A percentile compares a stretch with the other conserved stretches of the same genome.
Conservation (phyloP, 2,888 invertebrate genomes). For the Brachyptera risi region DNA sequence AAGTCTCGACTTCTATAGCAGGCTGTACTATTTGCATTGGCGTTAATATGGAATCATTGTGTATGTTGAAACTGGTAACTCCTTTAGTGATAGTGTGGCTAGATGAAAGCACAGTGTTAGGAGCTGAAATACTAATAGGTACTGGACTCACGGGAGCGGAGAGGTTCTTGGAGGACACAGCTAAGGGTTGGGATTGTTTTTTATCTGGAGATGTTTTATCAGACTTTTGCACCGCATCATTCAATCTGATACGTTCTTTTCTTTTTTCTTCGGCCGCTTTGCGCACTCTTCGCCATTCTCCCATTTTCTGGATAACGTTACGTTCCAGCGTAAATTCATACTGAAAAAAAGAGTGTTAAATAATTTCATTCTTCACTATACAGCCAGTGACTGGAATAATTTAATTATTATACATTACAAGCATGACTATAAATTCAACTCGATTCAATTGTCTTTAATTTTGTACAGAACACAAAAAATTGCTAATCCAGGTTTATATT, state of each 20-base stretch:
- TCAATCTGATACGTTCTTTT: conserved; percentile 53
- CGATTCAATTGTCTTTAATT: too few relatives aligned
- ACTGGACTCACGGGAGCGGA: conserved; percentile 26
- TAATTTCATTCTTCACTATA: not conserved
- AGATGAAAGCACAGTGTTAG: conserved; percentile 6
- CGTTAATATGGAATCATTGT: conserved; percentile 29
- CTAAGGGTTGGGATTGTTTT: not conserved
- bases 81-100: not conserved
- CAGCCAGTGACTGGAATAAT: not conserved
- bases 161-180: not conserved
- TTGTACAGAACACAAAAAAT: too few relatives aligned
- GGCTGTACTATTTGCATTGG: conserved; percentile 30
- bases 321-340: conserved; percentile 73
- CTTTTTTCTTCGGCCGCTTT: conserved; percentile 58
- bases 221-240: conserved; percentile 40
- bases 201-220: not conserved
- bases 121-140: conserved; percentile 1
- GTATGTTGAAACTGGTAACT: conserved; percentile 11
- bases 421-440: too few relatives aligned
- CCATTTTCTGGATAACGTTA: conserved; percentile 66
- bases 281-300: conserved; percentile 64
- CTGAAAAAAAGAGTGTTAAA: conserved; percentile 36
- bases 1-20: not conserved
- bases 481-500: too few relatives aligned
- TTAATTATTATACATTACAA: not conserved